Base-by-base conservation (phyloP, 1,140 invertebrate genomes). In the Drosophila tristis region DNA sequence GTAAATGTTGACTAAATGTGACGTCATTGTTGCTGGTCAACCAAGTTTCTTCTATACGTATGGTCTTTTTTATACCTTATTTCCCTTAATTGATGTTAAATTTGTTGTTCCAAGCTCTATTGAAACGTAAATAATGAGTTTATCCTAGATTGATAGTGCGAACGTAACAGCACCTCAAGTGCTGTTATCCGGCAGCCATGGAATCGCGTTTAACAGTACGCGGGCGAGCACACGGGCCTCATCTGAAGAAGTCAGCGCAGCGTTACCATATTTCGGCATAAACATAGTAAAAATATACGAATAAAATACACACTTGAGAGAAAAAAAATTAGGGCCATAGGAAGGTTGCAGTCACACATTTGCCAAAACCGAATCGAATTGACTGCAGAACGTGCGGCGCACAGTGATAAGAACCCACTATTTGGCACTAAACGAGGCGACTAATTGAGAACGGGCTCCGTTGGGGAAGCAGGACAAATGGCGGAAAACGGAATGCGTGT, bases 401-500 rank as follows among this genome's bases (percentile, higher is more conserved):
- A 39, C 35, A 13, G 35, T 31, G 60, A 62, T 50, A 49, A 74
- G 26, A 25, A 25, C 53, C 60, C 60, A 31, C 72, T 51, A 42
- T 74, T 44, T 43, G 71, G 71, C 29, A 49, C 39, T 59, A 71
- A 51, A 56, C 51, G 60, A 64, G 50, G 58, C 58, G 25, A 62
- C 26, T 25, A 23, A 39, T 48, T 39, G 35, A 39, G 35, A 39
- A 39, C 35, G 35, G 35, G 35, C 35, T 39, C 35, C 35, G 35
- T 39, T 4, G 35, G 11, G 50, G 64, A 78, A 80, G 65, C 74
- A 82, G 74, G 66, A 89, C 74, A 90, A 89, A 91, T 91, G 90
- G 86, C 90, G 85, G 90, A 91, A 87, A 91, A 91, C 74, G 90
- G 90, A 55, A 84, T 91, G 79, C 90, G 90, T 78, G 76, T 78